Conservation (phyloP, 2,797 vertebrate genomes). For the Schizopygopsis pylzovi region DNA sequence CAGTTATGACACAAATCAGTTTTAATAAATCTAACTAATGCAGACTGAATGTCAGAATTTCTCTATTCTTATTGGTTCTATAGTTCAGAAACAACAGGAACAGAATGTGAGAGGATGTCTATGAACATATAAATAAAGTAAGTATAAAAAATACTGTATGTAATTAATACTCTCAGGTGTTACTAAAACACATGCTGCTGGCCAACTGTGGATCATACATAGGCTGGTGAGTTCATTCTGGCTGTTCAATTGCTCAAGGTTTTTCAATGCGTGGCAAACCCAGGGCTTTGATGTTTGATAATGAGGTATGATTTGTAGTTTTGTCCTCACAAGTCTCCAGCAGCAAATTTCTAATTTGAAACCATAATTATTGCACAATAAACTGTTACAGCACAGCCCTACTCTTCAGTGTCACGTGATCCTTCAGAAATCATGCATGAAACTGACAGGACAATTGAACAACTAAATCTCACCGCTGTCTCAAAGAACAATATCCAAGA, state of each 20-base stretch:
- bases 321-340: conserved; percentile 9
- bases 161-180: background rate
- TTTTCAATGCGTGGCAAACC: background rate
- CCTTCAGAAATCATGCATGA: conserved; percentile 14
- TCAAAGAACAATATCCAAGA: background rate
- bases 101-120: background rate
- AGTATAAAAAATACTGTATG: background rate
- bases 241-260: background rate
- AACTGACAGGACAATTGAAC: conserved; percentile 28
- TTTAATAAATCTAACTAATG: background rate
- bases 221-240: background rate
- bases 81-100: background rate
- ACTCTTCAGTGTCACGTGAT: background rate
- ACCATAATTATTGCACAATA: conserved; percentile 15
- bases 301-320: conserved; percentile 13
- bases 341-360: background rate
- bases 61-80: background rate
- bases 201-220: background rate
- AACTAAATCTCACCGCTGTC: conserved; percentile 16
- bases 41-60: background rate
- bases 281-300: conserved; percentile 8
- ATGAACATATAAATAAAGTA: background rate
- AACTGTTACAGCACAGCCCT: background rate
- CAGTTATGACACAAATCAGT: conserved; percentile 4
- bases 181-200: background rate